phyloP scores from a whole-genome alignment of 2,113 vertebrate genomes.

The Festucalex cinctus region DNA sequence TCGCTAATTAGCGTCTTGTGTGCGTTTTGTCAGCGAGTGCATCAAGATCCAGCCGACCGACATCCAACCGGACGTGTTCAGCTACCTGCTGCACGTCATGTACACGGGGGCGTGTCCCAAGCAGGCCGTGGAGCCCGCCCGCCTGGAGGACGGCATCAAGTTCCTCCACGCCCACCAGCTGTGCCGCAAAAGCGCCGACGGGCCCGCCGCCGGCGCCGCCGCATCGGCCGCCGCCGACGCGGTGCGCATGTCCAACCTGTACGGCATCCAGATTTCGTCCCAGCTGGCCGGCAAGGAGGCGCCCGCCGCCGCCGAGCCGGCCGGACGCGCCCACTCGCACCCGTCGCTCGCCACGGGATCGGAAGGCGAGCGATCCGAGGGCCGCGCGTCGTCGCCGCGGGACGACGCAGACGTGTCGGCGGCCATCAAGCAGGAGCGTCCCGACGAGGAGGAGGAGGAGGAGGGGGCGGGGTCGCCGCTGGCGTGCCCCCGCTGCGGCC shows the following conservation, averaged over 20 bases:
- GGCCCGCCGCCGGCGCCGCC: conserved; percentile 71
- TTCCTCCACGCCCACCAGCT: conserved; percentile 95
- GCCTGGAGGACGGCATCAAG: conserved; percentile 92
- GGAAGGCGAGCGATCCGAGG: conserved; percentile 73
- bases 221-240: conserved; percentile 73
- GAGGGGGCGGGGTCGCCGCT: conserved; percentile 70
- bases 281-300: conserved; percentile 81
- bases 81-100: conserved; percentile 97
- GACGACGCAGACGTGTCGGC: conserved; percentile 71
- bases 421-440: conserved; percentile 84
- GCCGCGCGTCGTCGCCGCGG: conserved; percentile 60
- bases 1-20: no score
- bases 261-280: conserved; percentile 95
- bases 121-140: conserved; percentile 85
- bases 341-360: conserved; percentile 81
- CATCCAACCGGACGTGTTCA: conserved; percentile 98
- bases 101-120: conserved; percentile 92
- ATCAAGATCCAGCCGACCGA: conserved; percentile 98
- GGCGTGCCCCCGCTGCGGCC: conserved; percentile 89
- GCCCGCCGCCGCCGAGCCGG: conserved; percentile 43
- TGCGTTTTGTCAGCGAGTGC: conserved; percentile 78
- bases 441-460: conserved; percentile 79
- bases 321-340: conserved; percentile 74
- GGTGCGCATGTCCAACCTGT: conserved; percentile 88
- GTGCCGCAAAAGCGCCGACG: conserved; percentile 77